phyloP scores from a whole-genome alignment of 2,888 invertebrate genomes.

The Dioctria linearis region DNA sequence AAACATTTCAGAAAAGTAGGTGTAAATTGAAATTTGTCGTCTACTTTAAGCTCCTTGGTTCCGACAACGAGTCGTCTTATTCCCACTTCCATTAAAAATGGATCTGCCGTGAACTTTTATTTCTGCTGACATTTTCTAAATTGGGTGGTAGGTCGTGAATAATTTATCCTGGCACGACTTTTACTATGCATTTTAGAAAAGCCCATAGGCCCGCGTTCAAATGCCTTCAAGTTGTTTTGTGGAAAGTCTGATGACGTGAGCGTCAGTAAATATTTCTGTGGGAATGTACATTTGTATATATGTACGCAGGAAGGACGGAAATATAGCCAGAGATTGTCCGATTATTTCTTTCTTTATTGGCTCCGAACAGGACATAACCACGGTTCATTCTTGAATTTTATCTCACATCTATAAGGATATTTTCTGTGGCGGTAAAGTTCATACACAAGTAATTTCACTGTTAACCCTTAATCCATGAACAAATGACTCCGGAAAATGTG shows the following conservation, averaged over 20 bases:
- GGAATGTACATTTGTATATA: neutral
- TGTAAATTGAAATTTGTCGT: constrained; percentile 50
- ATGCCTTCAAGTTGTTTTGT: neutral
- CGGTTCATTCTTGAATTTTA: constrained; percentile 21
- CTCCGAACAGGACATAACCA: constrained; percentile 14
- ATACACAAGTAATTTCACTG: constrained; percentile 49
- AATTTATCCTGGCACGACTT: constrained; percentile 41
- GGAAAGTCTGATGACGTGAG: neutral
- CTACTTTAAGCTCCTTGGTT: constrained; percentile 19
- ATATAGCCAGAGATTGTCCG: constrained; percentile 14
- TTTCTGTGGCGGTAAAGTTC: constrained; percentile 37
- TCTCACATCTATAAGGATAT: constrained; percentile 34
- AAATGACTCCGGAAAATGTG: constrained; percentile 54
- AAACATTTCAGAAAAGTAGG: constrained; percentile 48
- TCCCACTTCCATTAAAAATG: constrained; percentile 48
- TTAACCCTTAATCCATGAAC: constrained; percentile 55
- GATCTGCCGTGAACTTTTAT: constrained; percentile 53
- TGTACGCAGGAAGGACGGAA: neutral
- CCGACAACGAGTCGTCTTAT: neutral
- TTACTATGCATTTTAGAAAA: constrained; percentile 44
- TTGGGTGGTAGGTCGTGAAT: constrained; percentile 54
- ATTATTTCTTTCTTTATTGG: constrained; percentile 46
- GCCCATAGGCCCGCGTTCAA: constrained; percentile 4
- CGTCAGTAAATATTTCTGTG: neutral
- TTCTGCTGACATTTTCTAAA: constrained; percentile 55